phyloP scores from a whole-genome alignment of 2,888 invertebrate genomes.

The Rotaria macrura region DNA sequence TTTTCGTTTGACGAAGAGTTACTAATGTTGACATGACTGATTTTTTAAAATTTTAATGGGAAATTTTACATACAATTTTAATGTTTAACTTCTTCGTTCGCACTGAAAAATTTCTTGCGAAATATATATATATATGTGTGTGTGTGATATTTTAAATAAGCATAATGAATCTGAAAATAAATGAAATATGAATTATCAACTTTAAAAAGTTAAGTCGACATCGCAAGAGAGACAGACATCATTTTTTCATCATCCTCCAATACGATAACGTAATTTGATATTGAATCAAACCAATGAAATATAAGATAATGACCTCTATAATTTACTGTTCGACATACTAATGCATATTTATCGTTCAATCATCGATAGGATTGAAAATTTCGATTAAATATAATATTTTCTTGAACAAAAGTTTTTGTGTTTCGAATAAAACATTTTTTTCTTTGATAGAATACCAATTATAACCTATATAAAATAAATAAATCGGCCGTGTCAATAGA shows the following conservation, averaged over 20 bases:
- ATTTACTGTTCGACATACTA: neutral
- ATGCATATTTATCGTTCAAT: conserved; percentile 3
- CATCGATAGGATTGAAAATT: neutral
- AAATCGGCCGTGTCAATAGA: neutral
- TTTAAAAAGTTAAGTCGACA: neutral
- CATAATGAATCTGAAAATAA: too few relatives aligned
- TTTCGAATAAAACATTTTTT: neutral
- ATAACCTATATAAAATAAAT: neutral
- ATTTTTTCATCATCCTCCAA: neutral
- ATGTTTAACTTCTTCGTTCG: too few relatives aligned
- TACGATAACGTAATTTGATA: neutral
- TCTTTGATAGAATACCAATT: neutral
- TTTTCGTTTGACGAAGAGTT: neutral
- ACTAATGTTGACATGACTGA: neutral
- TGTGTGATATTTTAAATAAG: too few relatives aligned
- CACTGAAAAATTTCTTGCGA: too few relatives aligned
- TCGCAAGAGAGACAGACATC: neutral
- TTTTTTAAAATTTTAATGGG: too few relatives aligned
- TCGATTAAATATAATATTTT: neutral
- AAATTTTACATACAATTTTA: too few relatives aligned
- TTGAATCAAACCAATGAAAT: neutral
- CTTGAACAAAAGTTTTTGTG: neutral
- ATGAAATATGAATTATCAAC: too few relatives aligned
- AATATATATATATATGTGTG: too few relatives aligned
- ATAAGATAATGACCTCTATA: neutral